phyloP scores from a whole-genome alignment of 2,888 invertebrate species.

The Trachelus troglodyta region DNA sequence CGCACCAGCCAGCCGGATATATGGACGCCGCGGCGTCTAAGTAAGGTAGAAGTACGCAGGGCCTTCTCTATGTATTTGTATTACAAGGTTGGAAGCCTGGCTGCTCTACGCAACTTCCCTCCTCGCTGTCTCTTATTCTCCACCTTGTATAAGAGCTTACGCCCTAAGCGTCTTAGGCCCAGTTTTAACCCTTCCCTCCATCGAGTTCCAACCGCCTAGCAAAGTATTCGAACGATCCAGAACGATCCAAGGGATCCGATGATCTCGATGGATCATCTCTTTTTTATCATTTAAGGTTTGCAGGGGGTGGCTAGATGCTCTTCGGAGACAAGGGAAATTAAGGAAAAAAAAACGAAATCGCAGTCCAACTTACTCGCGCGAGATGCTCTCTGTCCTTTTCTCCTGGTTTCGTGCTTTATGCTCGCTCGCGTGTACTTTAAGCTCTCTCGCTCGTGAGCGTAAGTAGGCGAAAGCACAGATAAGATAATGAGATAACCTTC shows the following conservation, averaged over 20 bases:
- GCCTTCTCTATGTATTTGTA: conserved; percentile 5
- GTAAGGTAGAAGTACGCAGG: conserved; percentile 20
- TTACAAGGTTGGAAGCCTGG: conserved; percentile 18
- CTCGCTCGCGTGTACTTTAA: conserved; percentile 60
- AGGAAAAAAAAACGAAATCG: neutral
- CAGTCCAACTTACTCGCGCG: neutral
- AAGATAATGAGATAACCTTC: conserved; percentile 66
- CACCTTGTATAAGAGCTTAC: conserved; percentile 62
- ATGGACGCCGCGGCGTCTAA: conserved; percentile 21
- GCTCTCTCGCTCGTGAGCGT: conserved; percentile 37
- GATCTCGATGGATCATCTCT: neutral
- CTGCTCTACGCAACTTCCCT: conserved; percentile 12
- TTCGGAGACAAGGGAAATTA: too few species aligned
- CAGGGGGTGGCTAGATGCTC: too few species aligned
- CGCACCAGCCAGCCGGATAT: neutral
- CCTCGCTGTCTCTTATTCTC: conserved; percentile 49
- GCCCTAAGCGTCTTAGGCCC: conserved; percentile 64
- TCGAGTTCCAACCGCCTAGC: conserved; percentile 9
- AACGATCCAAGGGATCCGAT: neutral
- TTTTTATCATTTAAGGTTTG: neutral
- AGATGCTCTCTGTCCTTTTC: neutral
- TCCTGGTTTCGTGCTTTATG: neutral
- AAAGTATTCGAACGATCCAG: neutral
- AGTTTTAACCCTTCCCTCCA: conserved; percentile 58
- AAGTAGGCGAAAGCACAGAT: conserved; percentile 58